phyloP scores from a whole-genome alignment of 1,140 invertebrate genomes.

The Drosophila parvula region DNA sequence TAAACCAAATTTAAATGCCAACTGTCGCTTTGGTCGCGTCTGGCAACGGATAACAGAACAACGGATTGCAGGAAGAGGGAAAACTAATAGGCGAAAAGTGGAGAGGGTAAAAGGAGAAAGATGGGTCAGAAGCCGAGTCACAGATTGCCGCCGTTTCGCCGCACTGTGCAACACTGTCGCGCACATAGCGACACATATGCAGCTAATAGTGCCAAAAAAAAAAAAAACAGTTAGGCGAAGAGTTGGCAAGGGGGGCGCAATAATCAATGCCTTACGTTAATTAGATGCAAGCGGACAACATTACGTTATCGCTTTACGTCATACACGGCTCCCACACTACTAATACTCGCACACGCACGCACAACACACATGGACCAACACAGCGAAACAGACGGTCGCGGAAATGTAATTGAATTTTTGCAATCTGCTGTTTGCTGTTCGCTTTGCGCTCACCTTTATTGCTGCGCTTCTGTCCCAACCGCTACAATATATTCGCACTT shows the following conservation, averaged over 20 bases:
- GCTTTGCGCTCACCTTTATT: conserved; percentile 58
- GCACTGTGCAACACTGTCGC: conserved; percentile 49
- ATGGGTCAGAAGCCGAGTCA: conserved; percentile 16
- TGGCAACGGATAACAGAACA: conserved; percentile 57
- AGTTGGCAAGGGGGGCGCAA: conserved; percentile 7
- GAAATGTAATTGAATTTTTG: conserved; percentile 74
- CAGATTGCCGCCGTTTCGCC: conserved; percentile 15
- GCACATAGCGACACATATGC: conserved; percentile 62
- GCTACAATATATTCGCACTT: conserved; percentile 55
- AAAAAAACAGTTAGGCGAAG: background rate
- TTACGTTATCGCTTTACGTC: conserved; percentile 70
- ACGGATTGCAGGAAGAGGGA: conserved; percentile 9
- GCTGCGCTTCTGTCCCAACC: conserved; percentile 29
- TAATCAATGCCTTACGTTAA: conserved; percentile 74
- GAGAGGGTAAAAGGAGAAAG: conserved; percentile 13
- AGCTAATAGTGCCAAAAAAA: conserved; percentile 57
- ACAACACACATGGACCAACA: conserved; percentile 40
- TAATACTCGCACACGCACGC: conserved; percentile 28
- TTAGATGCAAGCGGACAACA: conserved; percentile 50
- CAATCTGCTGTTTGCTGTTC: conserved; percentile 33
- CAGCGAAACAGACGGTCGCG: conserved; percentile 57
- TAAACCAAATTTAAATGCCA: conserved; percentile 69
- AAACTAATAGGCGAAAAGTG: conserved; percentile 10
- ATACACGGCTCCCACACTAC: conserved; percentile 71
- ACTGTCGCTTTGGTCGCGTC: conserved; percentile 68